These are phyloP conservation scores for Platycheirus rosarum DNA, from an alignment of 2,888 invertebrate genomes.

Conservation along the genomic window DNA sequence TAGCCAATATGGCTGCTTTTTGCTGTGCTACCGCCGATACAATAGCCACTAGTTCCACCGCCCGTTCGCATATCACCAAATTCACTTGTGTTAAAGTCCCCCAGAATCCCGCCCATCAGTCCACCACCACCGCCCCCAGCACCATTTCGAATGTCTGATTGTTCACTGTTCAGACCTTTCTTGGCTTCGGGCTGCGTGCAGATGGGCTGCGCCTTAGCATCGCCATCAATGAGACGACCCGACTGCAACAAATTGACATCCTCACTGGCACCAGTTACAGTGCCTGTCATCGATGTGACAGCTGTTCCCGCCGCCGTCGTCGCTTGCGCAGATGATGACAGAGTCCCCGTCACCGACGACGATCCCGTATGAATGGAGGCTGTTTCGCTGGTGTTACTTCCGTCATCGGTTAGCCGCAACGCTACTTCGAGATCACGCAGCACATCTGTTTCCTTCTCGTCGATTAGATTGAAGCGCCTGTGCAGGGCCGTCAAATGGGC, in stretches of 20 bases:
- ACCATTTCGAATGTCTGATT: conserved; percentile 75
- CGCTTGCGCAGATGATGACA: conserved; percentile 65
- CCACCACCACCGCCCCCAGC: conserved; percentile 78
- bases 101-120: conserved; percentile 80
- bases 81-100: conserved; percentile 81
- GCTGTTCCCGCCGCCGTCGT: conserved; percentile 58
- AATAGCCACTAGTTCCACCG: conserved; percentile 70
- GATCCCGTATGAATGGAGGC: conserved; percentile 72
- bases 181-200: conserved; percentile 82
- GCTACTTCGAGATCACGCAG: conserved; percentile 95
- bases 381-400: conserved; percentile 70
- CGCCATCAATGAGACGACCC: conserved; percentile 78
- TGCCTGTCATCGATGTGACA: conserved; percentile 69
- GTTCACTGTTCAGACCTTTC: conserved; percentile 72
- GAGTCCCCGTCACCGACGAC: conserved; percentile 75
- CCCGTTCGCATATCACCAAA: conserved; percentile 79
- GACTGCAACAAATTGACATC: conserved; percentile 80
- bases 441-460: conserved; percentile 97
- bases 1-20: conserved; percentile 73
- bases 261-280: conserved; percentile 73
- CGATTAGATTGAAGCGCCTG: conserved; percentile 94
- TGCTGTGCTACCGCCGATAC: conserved; percentile 54
- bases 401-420: conserved; percentile 86
- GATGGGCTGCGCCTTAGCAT: conserved; percentile 80
- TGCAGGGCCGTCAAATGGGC: conserved; percentile 95